phyloP scores from a whole-genome alignment of 1,140 invertebrate species.

The Muscidifurax raptorellus region DNA sequence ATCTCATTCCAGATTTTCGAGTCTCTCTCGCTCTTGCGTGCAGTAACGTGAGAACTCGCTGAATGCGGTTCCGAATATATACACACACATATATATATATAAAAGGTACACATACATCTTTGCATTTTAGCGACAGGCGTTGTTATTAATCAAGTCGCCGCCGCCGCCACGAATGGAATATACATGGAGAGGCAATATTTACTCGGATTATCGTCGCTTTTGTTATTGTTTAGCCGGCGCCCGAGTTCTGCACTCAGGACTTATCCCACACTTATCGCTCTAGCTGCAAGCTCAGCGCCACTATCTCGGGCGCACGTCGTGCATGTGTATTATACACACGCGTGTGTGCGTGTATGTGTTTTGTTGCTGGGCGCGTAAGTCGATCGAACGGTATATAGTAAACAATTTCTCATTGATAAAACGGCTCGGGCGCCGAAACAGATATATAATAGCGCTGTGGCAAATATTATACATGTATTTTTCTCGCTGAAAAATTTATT shows the following conservation, averaged over 20 bases:
- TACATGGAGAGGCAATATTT: constrained; percentile 31
- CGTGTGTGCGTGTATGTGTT: too few species aligned
- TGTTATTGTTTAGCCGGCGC: constrained; percentile 41
- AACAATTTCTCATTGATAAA: constrained; percentile 59
- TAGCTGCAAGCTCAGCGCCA: constrained; percentile 20
- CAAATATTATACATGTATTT: background rate
- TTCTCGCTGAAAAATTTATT: background rate
- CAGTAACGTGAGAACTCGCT: constrained; percentile 58
- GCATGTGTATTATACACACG: too few species aligned
- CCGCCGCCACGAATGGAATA: background rate
- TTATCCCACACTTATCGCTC: constrained; percentile 15
- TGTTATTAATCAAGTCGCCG: constrained; percentile 34
- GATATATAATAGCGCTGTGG: background rate
- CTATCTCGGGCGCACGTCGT: constrained; percentile 19
- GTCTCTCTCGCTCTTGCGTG: constrained; percentile 51
- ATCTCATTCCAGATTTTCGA: constrained; percentile 64
- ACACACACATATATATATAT: background rate
- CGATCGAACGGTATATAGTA: constrained; percentile 54
- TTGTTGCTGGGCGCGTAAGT: constrained; percentile 38
- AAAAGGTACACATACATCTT: background rate
- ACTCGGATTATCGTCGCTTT: constrained; percentile 25
- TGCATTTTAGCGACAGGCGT: background rate
- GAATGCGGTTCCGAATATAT: constrained; percentile 54
- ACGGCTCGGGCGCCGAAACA: constrained; percentile 13
- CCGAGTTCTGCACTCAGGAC: background rate